Base-by-base conservation (phyloP, 2,797 vertebrate genomes). In the Chaetophractus vellerosus region DNA sequence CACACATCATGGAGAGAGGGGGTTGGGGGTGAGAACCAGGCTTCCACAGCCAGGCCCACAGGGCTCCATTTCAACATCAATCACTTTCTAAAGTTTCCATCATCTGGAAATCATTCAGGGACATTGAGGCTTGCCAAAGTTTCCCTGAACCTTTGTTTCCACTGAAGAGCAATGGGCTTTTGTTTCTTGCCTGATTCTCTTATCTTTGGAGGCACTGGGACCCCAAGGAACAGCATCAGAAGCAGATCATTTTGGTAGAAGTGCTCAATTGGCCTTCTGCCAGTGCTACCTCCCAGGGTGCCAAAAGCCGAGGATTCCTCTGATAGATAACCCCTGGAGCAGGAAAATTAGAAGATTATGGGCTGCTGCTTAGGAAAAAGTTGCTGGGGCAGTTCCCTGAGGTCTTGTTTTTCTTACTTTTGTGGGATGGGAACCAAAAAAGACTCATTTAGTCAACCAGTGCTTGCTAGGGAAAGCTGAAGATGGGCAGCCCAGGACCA, bases 71-170 rank as follows among this genome's bases (percentile, higher is more conserved):
- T 95, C 85, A 84, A 57, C 81, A 59, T 50, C n/a, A 63, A 79
- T 59, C 68, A 18, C 52, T 69, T 80, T 90, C 75, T 84, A 86
- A 41, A 79, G 74, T 86, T 31, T 38, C 84, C 38, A 8, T 50
- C 11, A 31, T 33, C 93, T 96, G 94, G 82, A 88, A 84, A 38
- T 87, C 90, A 41, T 90, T 96, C 68, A 66, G 78, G 59, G 79
- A 69, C 36, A 75, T 45, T 45, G n/a, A 95, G 38, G 1, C 55
- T 80, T 88, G 85, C 81, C 93, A 87, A 8, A 41, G 23, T 92
- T 33, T 79, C 61, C 21, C 52, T n/a, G 69, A 81, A 14, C 68
- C 79, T 91, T 84, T 50, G 28, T 55, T 88, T 85, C 79, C 0
- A 0, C 24, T 31, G 50, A 88, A 24, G 41, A 66, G 23, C 19